A percentile compares a stretch with the other conserved stretches of the same genome.
Conservation (phyloP, 2,888 invertebrate genomes). For the Mythimna lalbum region DNA sequence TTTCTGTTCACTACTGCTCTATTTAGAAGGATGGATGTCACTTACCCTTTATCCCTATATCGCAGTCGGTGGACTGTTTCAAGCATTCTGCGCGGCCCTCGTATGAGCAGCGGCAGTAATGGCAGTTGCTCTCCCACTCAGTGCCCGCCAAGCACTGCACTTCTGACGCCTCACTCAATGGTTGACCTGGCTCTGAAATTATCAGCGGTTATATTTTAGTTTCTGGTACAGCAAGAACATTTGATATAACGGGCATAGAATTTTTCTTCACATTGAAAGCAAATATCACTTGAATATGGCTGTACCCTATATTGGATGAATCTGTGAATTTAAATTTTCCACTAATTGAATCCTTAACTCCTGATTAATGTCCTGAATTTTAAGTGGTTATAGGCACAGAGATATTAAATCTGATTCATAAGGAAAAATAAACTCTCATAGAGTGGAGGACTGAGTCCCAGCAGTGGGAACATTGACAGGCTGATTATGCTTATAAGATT, state of each 20-base stretch:
- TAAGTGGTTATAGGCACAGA: not conserved
- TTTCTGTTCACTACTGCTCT: not conserved
- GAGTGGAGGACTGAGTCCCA: no score
- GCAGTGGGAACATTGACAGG: no score
- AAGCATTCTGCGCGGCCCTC: constrained; percentile 73
- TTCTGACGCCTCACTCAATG: constrained; percentile 46
- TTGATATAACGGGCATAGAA: not conserved
- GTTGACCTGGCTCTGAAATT: constrained; percentile 60
- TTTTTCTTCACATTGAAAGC: no score
- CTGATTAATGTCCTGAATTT: not conserved
- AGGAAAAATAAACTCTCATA: not conserved
- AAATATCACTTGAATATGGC: no score
- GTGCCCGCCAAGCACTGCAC: constrained; percentile 75
- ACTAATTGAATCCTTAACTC: no score
- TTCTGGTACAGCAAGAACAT: not conserved
- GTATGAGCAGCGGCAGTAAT: constrained; percentile 75
- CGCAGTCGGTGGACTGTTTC: constrained; percentile 63
- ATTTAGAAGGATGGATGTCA: not conserved
- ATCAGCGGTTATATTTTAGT: not conserved
- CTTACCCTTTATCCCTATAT: constrained; percentile 68
- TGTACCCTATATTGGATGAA: no score
- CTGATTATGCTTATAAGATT: not conserved
- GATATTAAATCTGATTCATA: not conserved
- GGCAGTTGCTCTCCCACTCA: constrained; percentile 81
- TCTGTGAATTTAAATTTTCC: no score